phyloP scores from a whole-genome alignment of 1,140 invertebrate species.

The Pseudomyrmex cubaensis region DNA sequence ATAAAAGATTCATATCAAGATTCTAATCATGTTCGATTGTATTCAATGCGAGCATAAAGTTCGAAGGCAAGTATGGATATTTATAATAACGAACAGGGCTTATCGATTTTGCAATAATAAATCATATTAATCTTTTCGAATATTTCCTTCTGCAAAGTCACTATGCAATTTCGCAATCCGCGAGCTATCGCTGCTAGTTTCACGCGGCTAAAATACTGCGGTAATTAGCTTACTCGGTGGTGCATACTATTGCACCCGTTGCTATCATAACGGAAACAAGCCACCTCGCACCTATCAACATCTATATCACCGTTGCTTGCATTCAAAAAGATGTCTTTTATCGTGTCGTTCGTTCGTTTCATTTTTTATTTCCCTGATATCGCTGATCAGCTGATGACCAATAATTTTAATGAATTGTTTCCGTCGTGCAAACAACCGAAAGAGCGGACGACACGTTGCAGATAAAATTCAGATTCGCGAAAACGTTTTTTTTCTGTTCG shows the following conservation, averaged over 20 bases:
- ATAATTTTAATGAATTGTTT: neutral
- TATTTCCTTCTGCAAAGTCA: conserved; percentile 24
- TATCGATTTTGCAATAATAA: conserved; percentile 17
- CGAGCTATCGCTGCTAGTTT: conserved; percentile 12
- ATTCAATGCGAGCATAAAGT: neutral
- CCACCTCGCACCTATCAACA: conserved; percentile 19
- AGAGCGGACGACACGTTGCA: neutral
- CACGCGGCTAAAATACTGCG: conserved; percentile 39
- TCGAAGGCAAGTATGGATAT: neutral
- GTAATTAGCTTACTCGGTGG: conserved; percentile 40
- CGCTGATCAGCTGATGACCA: neutral
- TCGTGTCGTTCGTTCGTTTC: neutral
- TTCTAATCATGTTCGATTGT: neutral
- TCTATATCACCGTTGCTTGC: conserved; percentile 17
- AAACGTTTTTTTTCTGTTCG: neutral
- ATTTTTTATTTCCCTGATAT: neutral
- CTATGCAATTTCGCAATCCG: conserved; percentile 24
- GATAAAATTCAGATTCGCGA: too few species aligned
- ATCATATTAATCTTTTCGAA: conserved; percentile 20
- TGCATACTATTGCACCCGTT: conserved; percentile 9
- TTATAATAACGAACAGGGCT: conserved; percentile 12
- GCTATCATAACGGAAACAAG: conserved; percentile 40
- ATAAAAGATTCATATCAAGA: too few species aligned
- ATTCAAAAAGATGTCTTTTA: conserved; percentile 25
- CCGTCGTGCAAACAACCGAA: neutral